Percentiles rank a stretch among this genome's conserved stretches.
Evolutionary conservation across 2,888 invertebrate genomes (phyloP).

Genomic region (Corbicula japonica): DNA sequence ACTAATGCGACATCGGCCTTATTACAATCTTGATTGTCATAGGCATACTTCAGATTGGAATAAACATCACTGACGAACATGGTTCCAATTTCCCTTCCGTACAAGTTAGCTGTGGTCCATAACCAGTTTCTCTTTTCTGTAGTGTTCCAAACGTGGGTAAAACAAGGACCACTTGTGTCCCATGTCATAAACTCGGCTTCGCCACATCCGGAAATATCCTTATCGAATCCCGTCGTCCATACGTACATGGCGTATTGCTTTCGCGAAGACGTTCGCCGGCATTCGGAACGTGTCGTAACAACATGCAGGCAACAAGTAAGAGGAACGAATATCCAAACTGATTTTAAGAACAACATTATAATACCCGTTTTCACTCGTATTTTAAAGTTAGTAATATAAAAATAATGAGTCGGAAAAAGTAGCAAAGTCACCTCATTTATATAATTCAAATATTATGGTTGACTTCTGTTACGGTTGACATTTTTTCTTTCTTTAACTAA

Average conservation of each 20-base stretch:
- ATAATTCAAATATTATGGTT: too few relatives aligned
- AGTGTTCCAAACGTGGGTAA: slow-evolving; percentile 67
- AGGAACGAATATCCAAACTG: too few relatives aligned
- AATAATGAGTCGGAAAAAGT: too few relatives aligned
- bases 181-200: slow-evolving; percentile 50
- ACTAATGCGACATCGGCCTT: slow-evolving; percentile 41
- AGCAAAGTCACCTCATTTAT: too few relatives aligned
- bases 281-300: too few relatives aligned
- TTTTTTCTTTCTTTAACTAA: too few relatives aligned
- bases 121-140: slow-evolving; percentile 60
- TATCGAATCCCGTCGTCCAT: slow-evolving; percentile 67
- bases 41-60: slow-evolving; percentile 54
- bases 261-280: too few relatives aligned
- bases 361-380: too few relatives aligned
- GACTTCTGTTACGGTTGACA: too few relatives aligned
- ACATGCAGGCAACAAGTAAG: too few relatives aligned
- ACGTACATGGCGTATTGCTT: slow-evolving; percentile 70
- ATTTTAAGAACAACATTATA: too few relatives aligned
- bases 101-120: slow-evolving; percentile 64
- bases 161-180: slow-evolving; percentile 56
- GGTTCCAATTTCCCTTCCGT: slow-evolving; percentile 52
- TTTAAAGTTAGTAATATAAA: too few relatives aligned
- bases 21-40: slow-evolving; percentile 38
- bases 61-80: slow-evolving; percentile 66
- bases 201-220: slow-evolving; percentile 52